Percentiles rank a stretch among this genome's conserved stretches.
Conservation (phyloP, 2,113 vertebrate species). For the Mellivora capensis region DNA sequence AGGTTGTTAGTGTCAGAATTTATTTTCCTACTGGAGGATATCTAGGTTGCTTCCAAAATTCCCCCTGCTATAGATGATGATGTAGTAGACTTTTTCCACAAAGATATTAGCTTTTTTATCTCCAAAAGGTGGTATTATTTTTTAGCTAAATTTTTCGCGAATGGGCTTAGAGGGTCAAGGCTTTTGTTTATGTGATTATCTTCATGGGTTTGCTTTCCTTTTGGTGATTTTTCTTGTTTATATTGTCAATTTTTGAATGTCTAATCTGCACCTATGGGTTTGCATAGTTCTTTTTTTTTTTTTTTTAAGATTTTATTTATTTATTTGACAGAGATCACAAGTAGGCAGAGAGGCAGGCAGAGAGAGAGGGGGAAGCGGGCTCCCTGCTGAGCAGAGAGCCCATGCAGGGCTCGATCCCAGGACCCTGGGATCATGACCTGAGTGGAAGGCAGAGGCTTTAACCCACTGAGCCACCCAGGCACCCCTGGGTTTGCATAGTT, state of each 20-base stretch:
- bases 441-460: no score
- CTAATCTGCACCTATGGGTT: not conserved
- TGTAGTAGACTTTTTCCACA: not conserved
- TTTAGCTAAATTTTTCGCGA: not conserved
- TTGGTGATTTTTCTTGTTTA: not conserved
- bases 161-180: not conserved
- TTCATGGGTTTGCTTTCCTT: not conserved
- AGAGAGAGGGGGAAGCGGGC: no score
- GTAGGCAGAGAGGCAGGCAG: no score
- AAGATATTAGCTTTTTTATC: not conserved
- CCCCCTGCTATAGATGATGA: not conserved
- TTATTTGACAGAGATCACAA: no score
- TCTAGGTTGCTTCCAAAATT: slow-evolving; percentile 8
- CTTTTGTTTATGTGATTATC: not conserved
- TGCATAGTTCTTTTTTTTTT: no score
- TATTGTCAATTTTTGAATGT: not conserved
- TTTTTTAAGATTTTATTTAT: no score
- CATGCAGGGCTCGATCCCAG: no score
- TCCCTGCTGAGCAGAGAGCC: no score
- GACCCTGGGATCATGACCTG: no score
- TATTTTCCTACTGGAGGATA: not conserved
- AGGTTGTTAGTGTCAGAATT: not conserved
- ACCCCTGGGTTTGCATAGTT: not conserved
- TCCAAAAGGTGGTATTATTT: not conserved
- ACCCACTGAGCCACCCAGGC: no score